phyloP scores from a whole-genome alignment of 2,113 vertebrate species.

The Pelvicachromis taeniatus region DNA sequence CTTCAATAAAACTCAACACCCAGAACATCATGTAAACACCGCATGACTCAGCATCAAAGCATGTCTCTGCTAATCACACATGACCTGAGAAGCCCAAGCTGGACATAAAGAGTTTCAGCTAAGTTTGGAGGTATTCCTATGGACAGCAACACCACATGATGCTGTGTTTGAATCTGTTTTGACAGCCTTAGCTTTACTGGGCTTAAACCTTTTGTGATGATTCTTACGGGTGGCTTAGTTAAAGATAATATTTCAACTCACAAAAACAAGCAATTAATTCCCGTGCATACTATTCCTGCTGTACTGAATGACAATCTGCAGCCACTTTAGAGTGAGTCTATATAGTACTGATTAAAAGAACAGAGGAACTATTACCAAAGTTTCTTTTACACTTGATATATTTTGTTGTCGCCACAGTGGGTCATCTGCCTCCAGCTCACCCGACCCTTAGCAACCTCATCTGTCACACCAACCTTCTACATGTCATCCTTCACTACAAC shows the following conservation, averaged over 20 bases:
- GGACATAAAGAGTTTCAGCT: background rate
- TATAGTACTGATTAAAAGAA: background rate
- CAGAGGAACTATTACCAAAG: background rate
- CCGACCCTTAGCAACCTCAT: background rate
- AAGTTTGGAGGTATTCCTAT: background rate
- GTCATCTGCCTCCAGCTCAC: background rate
- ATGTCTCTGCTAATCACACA: background rate
- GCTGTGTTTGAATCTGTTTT: background rate
- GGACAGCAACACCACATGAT: background rate
- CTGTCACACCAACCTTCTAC: too few relatives aligned
- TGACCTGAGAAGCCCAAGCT: background rate
- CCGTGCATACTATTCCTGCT: background rate
- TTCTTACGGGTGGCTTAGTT: background rate
- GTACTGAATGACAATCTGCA: background rate
- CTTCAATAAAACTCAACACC: slow-evolving; percentile 33
- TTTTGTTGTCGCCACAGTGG: background rate
- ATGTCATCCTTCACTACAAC: background rate
- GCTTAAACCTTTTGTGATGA: accelerated
- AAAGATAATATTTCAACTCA: background rate
- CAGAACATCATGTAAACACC: slow-evolving; percentile 28
- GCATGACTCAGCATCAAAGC: slow-evolving; percentile 30
- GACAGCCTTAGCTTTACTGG: background rate
- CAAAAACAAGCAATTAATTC: background rate
- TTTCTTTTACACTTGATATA: background rate
- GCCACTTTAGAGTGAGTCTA: background rate